These are phyloP conservation scores for Centrocercus urophasianus DNA, from an alignment of 2,113 vertebrate genomes.

Conservation along the genomic window DNA sequence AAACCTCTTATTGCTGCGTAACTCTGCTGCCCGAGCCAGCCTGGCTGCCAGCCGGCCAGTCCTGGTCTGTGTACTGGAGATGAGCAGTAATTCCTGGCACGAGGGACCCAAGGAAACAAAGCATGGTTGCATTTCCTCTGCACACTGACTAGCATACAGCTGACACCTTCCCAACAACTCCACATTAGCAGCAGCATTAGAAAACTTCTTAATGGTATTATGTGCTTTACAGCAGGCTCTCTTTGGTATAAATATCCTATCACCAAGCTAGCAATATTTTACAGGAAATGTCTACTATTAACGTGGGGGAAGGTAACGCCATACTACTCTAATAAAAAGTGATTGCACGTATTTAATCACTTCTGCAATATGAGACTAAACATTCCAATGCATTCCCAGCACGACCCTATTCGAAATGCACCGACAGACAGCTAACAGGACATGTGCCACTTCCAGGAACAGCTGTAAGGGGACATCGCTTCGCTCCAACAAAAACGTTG, in stretches of 20 bases:
- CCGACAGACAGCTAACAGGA: conserved; percentile 74
- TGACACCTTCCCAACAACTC: conserved; percentile 73
- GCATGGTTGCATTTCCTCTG: conserved; percentile 61
- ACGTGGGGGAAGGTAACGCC: conserved; percentile 72
- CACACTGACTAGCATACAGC: conserved; percentile 56
- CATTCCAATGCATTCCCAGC: conserved; percentile 76
- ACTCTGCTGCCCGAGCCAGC: not conserved
- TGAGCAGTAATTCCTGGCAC: conserved; percentile 63
- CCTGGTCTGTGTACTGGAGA: not conserved
- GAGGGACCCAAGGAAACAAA: conserved; percentile 66
- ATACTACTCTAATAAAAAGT: conserved; percentile 71
- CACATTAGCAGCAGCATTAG: conserved; percentile 72
- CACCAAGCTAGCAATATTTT: conserved; percentile 79
- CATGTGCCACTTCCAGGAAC: conserved; percentile 65
- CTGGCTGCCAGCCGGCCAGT: conserved; percentile 58
- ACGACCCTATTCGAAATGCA: conserved; percentile 69
- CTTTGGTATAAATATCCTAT: conserved; percentile 85
- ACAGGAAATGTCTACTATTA: conserved; percentile 77
- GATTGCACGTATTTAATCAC: conserved; percentile 80
- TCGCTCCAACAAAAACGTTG: conserved; percentile 50
- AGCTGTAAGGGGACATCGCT: conserved; percentile 60
- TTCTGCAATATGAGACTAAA: conserved; percentile 71
- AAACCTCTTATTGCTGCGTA: conserved; percentile 72
- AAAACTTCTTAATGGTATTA: conserved; percentile 65
- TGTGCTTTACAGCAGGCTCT: conserved; percentile 84